A percentile compares a stretch with the other conserved stretches of the same genome.
These are phyloP conservation scores for Dicycla oo DNA, from an alignment of 2,888 invertebrate genomes.

Conservation along the genomic window DNA sequence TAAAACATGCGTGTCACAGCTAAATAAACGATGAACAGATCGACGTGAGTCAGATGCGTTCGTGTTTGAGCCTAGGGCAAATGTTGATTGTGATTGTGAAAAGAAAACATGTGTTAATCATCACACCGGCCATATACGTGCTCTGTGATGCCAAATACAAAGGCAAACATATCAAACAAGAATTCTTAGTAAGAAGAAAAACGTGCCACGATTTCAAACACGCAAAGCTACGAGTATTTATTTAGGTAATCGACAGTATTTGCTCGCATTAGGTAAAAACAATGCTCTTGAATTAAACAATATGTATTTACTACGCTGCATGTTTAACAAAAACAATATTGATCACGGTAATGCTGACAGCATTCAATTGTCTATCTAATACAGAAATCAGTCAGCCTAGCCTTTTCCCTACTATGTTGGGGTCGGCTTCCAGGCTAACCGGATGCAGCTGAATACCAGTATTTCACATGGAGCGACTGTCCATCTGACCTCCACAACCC, in stretches of 20 bases:
- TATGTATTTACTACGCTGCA: background rate
- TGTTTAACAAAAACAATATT: slow-evolving; percentile 5
- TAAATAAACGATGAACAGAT: slow-evolving; percentile 48
- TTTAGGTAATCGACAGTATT: slow-evolving; percentile 38
- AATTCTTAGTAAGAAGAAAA: slow-evolving; percentile 61
- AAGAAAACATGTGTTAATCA: slow-evolving; percentile 52
- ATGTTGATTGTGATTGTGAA: slow-evolving; percentile 23
- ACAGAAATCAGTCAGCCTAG: no score
- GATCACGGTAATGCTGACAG: background rate
- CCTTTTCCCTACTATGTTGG: no score
- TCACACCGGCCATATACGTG: slow-evolving; percentile 58
- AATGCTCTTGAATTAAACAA: slow-evolving; percentile 32
- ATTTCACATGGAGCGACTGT: no score
- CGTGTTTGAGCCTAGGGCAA: slow-evolving; percentile 30
- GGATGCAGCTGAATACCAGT: no score
- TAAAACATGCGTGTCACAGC: slow-evolving; percentile 39
- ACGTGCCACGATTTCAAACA: slow-evolving; percentile 61
- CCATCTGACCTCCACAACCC: no score
- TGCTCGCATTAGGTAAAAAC: slow-evolving; percentile 33
- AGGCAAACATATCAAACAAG: slow-evolving; percentile 58
- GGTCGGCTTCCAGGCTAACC: no score
- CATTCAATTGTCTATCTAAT: no score
- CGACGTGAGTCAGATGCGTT: slow-evolving; percentile 48
- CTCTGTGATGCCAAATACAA: slow-evolving; percentile 55
- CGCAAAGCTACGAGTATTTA: slow-evolving; percentile 39